Conservation (phyloP, 1,140 invertebrate genomes). For the Bacillus rossius region DNA sequence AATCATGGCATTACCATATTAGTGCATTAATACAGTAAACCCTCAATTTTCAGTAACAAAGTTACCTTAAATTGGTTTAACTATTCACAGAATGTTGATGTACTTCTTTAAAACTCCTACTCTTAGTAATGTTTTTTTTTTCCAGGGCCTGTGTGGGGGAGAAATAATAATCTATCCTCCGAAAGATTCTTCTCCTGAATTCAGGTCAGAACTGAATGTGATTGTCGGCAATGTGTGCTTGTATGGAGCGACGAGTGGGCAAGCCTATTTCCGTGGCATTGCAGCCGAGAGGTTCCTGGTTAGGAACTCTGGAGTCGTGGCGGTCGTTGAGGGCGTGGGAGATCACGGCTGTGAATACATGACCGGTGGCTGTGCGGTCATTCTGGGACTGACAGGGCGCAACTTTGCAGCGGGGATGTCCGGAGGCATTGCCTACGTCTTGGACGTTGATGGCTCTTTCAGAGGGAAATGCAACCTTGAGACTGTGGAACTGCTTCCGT, state of each 20-base stretch:
- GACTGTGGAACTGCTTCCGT: conserved; percentile 81
- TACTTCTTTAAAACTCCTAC: too few relatives aligned
- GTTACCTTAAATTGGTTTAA: too few relatives aligned
- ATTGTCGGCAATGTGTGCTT: conserved; percentile 98
- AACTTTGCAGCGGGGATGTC: conserved; percentile 99
- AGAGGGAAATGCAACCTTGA: conserved; percentile 83
- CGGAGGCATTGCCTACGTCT: conserved; percentile 94
- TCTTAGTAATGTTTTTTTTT: conserved; percentile 30
- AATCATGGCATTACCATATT: too few relatives aligned
- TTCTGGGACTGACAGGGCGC: conserved; percentile 89
- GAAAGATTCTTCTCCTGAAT: conserved; percentile 66
- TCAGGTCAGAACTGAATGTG: conserved; percentile 88
- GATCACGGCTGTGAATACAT: conserved; percentile 99
- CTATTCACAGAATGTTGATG: too few relatives aligned
- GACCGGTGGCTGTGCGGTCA: conserved; percentile 90
- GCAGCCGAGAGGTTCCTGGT: conserved; percentile 98
- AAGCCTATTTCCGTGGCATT: conserved; percentile 93
- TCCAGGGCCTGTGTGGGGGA: conserved; percentile 88
- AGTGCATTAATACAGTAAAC: too few relatives aligned
- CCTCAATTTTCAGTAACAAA: too few relatives aligned
- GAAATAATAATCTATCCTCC: conserved; percentile 93
- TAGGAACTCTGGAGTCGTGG: conserved; percentile 91
- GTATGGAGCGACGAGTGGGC: conserved; percentile 94
- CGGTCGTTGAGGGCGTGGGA: conserved; percentile 90
- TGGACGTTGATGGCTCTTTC: conserved; percentile 83